These are phyloP conservation scores for Diarsia dahlii DNA, from an alignment of 2,888 invertebrate genomes.

Conservation along the genomic window DNA sequence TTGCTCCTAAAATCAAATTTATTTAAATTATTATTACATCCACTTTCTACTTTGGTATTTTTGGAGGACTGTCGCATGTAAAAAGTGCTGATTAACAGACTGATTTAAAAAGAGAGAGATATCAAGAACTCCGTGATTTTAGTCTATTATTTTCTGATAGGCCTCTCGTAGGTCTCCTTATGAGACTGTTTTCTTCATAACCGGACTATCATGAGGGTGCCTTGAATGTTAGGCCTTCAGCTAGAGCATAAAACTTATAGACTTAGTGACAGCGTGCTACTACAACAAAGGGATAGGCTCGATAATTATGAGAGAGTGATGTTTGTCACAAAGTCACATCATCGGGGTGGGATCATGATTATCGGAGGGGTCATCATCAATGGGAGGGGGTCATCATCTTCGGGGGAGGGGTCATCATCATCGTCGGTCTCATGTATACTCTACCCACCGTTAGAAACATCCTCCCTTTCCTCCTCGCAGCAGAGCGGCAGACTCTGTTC, in stretches of 20 bases:
- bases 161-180: too few relatives aligned
- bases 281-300: too few relatives aligned
- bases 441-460: slow-evolving; percentile 86
- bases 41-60: background rate
- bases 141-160: too few relatives aligned
- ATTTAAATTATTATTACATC: slow-evolving; percentile 17
- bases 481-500: slow-evolving; percentile 89
- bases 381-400: too few relatives aligned
- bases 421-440: slow-evolving; percentile 32
- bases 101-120: background rate
- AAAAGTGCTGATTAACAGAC: background rate
- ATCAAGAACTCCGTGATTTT: background rate
- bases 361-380: too few relatives aligned
- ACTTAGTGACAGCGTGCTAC: too few relatives aligned
- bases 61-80: background rate
- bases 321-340: background rate
- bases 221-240: too few relatives aligned
- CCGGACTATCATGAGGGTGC: too few relatives aligned
- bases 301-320: background rate
- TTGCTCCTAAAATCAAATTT: slow-evolving; percentile 81
- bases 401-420: too few relatives aligned
- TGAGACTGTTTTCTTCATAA: too few relatives aligned
- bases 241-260: too few relatives aligned
- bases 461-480: slow-evolving; percentile 89
- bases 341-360: too few relatives aligned